A percentile compares a stretch with the other conserved stretches of the same genome.
phyloP scores from a whole-genome alignment of 2,888 invertebrate genomes.

The Tetranychus truncatus region DNA sequence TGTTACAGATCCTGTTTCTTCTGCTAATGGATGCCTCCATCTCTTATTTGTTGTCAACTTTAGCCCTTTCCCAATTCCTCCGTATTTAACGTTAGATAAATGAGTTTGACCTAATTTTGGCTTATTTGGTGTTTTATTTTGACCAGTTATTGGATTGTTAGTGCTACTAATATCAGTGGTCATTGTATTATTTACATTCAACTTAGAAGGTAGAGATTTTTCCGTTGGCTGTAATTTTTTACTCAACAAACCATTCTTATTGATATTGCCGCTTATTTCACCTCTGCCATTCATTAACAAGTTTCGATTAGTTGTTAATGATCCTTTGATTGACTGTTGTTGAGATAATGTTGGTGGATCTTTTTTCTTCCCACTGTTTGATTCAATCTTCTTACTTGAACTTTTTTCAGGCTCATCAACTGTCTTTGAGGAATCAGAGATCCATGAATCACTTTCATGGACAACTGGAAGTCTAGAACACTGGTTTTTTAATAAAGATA shows the following conservation, averaged over 20 bases:
- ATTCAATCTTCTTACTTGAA: slow-evolving; percentile 1
- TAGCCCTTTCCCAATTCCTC: background rate
- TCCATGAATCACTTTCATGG: slow-evolving; percentile 20
- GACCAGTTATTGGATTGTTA: background rate
- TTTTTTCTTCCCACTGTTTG: background rate
- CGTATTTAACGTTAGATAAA: background rate
- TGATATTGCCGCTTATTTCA: background rate
- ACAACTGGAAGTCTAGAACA: slow-evolving; percentile 12
- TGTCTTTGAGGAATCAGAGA: slow-evolving; percentile 13
- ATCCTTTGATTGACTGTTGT: background rate
- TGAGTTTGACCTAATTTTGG: background rate
- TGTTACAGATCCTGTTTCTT: slow-evolving; percentile 15
- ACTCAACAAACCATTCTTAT: background rate
- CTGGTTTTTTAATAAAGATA: background rate
- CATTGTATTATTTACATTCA: background rate
- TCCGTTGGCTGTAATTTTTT: background rate
- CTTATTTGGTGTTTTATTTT: background rate
- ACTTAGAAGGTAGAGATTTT: background rate
- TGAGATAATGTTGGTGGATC: background rate
- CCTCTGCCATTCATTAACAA: background rate
- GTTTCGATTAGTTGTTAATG: background rate
- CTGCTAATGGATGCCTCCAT: slow-evolving; percentile 12
- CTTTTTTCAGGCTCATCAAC: slow-evolving; percentile 8
- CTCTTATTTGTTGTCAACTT: slow-evolving; percentile 10
- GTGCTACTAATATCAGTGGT: background rate